These are phyloP conservation scores for Mellilla xanthometata DNA, from an alignment of 2,888 invertebrate genomes.

Conservation along the genomic window DNA sequence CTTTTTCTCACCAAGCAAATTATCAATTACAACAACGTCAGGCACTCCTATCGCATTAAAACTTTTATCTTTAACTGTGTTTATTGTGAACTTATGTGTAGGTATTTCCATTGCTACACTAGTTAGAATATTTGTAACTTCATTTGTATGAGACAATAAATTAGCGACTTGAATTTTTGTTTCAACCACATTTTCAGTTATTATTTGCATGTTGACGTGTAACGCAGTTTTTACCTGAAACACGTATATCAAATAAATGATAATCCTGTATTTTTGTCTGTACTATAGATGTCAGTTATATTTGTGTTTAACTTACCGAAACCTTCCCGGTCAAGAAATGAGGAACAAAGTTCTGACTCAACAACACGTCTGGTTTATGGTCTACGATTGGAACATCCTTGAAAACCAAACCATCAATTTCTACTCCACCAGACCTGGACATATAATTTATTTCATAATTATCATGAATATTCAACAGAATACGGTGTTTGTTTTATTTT, in stretches of 20 bases:
- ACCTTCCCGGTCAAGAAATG: constrained; percentile 34
- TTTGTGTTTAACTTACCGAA: constrained; percentile 29
- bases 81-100: constrained; percentile 22
- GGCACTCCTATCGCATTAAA: constrained; percentile 24
- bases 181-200: constrained; percentile 40
- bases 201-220: constrained; percentile 47
- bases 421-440: constrained; percentile 41
- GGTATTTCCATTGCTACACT: constrained; percentile 30
- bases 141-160: constrained; percentile 22
- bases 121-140: constrained; percentile 7
- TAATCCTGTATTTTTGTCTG: too few relatives aligned
- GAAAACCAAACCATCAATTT: constrained; percentile 34
- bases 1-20: constrained; percentile 43
- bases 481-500: too few relatives aligned
- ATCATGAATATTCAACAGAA: too few relatives aligned
- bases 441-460: too few relatives aligned
- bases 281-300: too few relatives aligned
- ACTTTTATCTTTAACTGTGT: constrained; percentile 21
- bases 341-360: constrained; percentile 37
- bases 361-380: constrained; percentile 34
- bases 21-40: constrained; percentile 44
- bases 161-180: constrained; percentile 36
- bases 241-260: neutral
- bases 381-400: constrained; percentile 29
- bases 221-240: constrained; percentile 45